Base-by-base conservation (phyloP, 2,113 vertebrate species). In the Melanerpes aurifrons region DNA sequence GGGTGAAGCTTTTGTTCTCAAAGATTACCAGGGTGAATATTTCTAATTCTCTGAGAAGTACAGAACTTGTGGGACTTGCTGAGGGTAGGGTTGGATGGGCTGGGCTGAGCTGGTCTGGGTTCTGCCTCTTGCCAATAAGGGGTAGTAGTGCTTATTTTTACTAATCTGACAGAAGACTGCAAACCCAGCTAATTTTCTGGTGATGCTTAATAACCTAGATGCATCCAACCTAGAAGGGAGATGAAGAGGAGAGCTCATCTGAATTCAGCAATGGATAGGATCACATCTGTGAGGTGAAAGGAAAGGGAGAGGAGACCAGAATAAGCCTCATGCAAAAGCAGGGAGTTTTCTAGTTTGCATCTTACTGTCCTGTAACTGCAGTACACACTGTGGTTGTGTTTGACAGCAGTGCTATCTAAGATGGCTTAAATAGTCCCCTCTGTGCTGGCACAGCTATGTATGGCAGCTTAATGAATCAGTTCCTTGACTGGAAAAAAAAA, bases 371-470 rank as follows among this genome's bases (percentile, higher is more conserved):
- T 82, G 18, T 82, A 76, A 58, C 59, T 53, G 45, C 6, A 4
- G 54, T 89, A 40, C 63, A 72, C 67, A 35, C 67, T 40, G 15
- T 45, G 63, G 81, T 84, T 94, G 28, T 85, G 31, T 82, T 79
- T 94, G 74, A 82, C 35, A 82, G 89, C 64, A 73, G 35, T 29
- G n/a, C 67, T 81, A 25, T 89, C 84, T 87, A 61, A 89, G n/a
- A 25, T 58, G 84, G 50, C 24, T 87, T 93, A 91, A 94, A 95
- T 79, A 84, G 93, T 69, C 50, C 26, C 40, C 89, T 94, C 85
- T 95, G 89, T 95, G 83, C 71, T 76, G 70, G 64, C 50, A 85
- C 50, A 78, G 2, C 87, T 69, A 1, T 82, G 25, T 58, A 63
- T 94, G 68, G 85, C 84, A 82, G 89, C 87, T 50, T 85, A 40